Evolutionary conservation across 2,113 vertebrate species (phyloP).

Genomic region (Tichodroma muraria): DNA sequence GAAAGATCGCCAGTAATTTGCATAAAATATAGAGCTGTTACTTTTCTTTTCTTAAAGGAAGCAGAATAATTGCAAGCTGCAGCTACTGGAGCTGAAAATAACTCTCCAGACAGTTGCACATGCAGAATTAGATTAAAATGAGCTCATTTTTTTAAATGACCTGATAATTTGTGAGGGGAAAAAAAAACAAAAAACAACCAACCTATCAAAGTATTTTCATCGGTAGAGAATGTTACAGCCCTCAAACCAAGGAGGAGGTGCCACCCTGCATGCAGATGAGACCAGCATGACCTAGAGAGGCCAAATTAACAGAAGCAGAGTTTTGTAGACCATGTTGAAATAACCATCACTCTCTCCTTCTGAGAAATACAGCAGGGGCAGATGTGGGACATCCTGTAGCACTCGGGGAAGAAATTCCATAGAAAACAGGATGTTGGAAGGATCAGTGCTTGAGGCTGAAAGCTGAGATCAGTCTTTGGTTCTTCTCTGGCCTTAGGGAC

Average conservation of each 20-base stretch:
- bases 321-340: neutral
- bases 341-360: neutral
- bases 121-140: conserved; percentile 72
- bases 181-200: neutral
- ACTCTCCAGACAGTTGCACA: conserved; percentile 69
- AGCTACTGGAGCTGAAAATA: conserved; percentile 72
- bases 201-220: conserved; percentile 49
- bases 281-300: neutral
- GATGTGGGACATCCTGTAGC: neutral
- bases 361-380: neutral
- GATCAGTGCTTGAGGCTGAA: neutral
- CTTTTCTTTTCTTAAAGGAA: conserved; percentile 67
- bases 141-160: conserved; percentile 70
- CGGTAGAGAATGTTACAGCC: conserved; percentile 20
- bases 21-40: conserved; percentile 60
- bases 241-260: neutral
- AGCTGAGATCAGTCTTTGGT: accelerated
- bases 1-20: conserved; percentile 48
- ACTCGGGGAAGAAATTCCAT: neutral
- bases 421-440: neutral
- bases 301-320: neutral
- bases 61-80: conserved; percentile 65
- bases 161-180: conserved; percentile 54
- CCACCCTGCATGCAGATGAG: neutral
- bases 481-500: neutral